These are phyloP conservation scores for Rhagologus leucostigma DNA, from an alignment of 2,113 vertebrate species.

Conservation along the genomic window DNA sequence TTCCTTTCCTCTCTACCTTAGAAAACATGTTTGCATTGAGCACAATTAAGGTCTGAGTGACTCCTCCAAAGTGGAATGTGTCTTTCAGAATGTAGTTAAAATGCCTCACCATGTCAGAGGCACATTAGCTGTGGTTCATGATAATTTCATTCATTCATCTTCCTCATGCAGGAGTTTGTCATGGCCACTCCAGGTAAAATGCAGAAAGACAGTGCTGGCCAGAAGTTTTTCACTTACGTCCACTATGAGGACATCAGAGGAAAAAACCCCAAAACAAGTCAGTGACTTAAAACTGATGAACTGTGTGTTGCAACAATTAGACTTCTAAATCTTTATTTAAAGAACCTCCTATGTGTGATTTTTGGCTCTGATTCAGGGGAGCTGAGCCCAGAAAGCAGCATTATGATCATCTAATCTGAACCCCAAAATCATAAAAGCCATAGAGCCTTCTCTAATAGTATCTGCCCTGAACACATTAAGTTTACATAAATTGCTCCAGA, in stretches of 20 bases:
- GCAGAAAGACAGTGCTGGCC: background rate
- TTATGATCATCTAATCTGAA: background rate
- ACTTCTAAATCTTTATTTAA: background rate
- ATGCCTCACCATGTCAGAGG: fast-evolving
- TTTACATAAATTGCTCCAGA: background rate
- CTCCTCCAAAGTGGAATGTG: fast-evolving
- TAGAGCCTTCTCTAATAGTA: background rate
- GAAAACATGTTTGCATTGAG: background rate
- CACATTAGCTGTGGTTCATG: fast-evolving
- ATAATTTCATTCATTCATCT: background rate
- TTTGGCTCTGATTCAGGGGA: background rate
- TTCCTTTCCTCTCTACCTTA: background rate
- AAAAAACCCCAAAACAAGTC: background rate
- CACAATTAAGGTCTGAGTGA: background rate
- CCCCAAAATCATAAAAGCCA: background rate
- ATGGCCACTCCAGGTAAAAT: background rate
- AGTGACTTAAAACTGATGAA: background rate
- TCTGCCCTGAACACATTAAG: background rate
- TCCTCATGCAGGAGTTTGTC: background rate
- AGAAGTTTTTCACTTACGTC: background rate
- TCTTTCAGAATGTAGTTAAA: background rate
- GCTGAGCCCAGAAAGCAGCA: background rate
- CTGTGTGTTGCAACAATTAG: background rate
- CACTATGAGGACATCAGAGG: background rate
- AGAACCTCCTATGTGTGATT: fast-evolving